phyloP scores from a whole-genome alignment of 1,140 invertebrate species.

The Papilio helenus region DNA sequence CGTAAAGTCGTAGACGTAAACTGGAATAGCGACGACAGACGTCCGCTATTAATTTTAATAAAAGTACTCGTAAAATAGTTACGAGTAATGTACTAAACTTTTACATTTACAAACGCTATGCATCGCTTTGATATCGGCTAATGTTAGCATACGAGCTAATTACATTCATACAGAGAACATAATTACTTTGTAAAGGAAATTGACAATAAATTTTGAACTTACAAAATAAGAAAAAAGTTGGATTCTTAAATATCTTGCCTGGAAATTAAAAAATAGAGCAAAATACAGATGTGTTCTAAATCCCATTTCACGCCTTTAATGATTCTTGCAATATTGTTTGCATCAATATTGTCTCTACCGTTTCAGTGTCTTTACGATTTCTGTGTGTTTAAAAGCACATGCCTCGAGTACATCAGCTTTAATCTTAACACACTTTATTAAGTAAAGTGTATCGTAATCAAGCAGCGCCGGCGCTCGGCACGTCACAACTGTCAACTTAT shows the following conservation, averaged over 20 bases:
- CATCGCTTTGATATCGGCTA: background rate
- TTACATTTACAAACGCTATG: background rate
- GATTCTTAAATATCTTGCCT: background rate
- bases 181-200: background rate
- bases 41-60: constrained; percentile 50
- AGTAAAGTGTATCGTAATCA: constrained; percentile 56
- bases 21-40: constrained; percentile 47
- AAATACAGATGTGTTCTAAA: no score
- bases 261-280: background rate
- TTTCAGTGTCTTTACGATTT: background rate
- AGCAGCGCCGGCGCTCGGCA: constrained; percentile 49
- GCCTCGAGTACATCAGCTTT: constrained; percentile 44
- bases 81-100: constrained; percentile 26
- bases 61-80: constrained; percentile 45
- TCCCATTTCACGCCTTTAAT: no score
- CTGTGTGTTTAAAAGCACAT: background rate
- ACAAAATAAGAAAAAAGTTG: background rate
- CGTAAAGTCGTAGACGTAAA: constrained; percentile 48
- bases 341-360: no score
- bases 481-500: constrained; percentile 70
- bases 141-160: background rate
- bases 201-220: background rate
- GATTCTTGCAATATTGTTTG: no score
- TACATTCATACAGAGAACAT: background rate
- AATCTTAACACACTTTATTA: constrained; percentile 51